These are phyloP conservation scores for Capitulum mitella DNA, from an alignment of 2,888 invertebrate genomes.

Conservation along the genomic window DNA sequence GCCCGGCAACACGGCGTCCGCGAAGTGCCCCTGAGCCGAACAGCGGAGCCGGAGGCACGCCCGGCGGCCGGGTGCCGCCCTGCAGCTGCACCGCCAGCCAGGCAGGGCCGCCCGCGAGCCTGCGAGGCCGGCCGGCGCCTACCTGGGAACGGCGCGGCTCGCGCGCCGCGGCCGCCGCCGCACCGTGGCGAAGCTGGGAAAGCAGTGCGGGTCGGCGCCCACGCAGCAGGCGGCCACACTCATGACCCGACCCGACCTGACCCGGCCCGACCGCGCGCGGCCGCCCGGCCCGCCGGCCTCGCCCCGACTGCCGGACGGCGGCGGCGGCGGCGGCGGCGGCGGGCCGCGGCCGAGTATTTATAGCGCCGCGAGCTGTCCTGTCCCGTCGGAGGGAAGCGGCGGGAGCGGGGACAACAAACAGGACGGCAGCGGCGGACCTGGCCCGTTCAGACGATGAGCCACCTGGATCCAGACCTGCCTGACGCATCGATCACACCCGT, in stretches of 20 bases:
- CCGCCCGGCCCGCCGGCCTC: not conserved
- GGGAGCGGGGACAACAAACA: not conserved
- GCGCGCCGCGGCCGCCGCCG: not conserved
- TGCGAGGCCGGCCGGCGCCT: not conserved
- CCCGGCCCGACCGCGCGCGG: not conserved
- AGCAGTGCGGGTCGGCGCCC: not conserved
- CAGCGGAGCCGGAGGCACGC: no score
- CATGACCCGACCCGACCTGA: not conserved
- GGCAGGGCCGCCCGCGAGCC: no score
- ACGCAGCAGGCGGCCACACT: not conserved
- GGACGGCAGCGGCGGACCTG: no score
- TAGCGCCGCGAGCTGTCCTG: not conserved
- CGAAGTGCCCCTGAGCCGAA: no score
- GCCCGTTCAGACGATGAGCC: no score
- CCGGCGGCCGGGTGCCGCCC: no score
- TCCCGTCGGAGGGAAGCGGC: not conserved
- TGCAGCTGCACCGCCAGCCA: no score
- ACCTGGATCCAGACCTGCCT: no score
- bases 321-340: not conserved
- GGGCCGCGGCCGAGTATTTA: not conserved
- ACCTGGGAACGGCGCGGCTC: not conserved
- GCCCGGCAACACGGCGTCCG: no score
- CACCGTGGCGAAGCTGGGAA: constrained; percentile 11
- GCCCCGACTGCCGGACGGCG: not conserved
- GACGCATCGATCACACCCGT: no score